These are phyloP conservation scores for Artibeus jamaicensis DNA, from an alignment of 2,797 vertebrate genomes.

Conservation along the genomic window DNA sequence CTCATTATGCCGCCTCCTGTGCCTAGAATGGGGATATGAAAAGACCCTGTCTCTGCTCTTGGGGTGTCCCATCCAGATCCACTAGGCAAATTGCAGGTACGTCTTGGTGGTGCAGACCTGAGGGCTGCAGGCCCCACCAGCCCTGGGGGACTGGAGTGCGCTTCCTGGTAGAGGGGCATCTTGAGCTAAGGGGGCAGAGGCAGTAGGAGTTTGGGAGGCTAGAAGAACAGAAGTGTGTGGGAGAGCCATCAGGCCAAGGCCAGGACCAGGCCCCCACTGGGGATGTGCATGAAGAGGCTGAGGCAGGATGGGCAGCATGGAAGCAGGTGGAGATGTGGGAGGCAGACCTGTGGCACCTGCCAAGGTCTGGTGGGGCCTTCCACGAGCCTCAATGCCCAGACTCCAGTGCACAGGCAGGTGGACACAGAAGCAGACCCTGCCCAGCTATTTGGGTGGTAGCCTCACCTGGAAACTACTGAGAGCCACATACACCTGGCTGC, in stretches of 20 bases:
- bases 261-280: not conserved
- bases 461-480: slow-evolving; percentile 94
- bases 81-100: not conserved
- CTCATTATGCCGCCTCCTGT: not conserved
- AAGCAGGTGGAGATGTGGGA: not conserved
- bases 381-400: not conserved
- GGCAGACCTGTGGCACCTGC: not conserved
- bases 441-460: not conserved
- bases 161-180: not conserved
- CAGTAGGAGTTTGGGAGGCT: not conserved
- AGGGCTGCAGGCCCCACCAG: not conserved
- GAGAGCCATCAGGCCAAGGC: not conserved
- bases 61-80: not conserved
- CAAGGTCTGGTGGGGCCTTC: not conserved
- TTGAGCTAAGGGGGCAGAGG: not conserved
- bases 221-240: not conserved
- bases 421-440: not conserved
- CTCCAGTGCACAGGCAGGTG: not conserved
- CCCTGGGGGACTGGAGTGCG: not conserved
- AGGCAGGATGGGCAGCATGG: not conserved
- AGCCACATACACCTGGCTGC: slow-evolving; percentile 92
- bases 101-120: not conserved
- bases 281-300: not conserved
- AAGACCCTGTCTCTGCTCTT: not conserved
- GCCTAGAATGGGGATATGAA: not conserved